Percentiles rank a stretch among this genome's conserved stretches.
Conservation (phyloP, 2,113 vertebrate species). For the Colistium nudipinnis region DNA sequence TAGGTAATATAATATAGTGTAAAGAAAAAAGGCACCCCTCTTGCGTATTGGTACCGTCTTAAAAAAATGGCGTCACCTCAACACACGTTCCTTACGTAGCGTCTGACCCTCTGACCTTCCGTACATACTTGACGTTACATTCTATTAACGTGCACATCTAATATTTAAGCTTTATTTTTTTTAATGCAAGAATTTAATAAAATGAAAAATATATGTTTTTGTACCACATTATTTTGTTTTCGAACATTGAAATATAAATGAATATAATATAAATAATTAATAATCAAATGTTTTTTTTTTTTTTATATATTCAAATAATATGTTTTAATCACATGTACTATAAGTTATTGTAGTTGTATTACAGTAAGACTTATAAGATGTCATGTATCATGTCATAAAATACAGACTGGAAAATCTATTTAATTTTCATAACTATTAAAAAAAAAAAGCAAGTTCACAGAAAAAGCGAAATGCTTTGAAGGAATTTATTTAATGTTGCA, state of each 20-base stretch:
- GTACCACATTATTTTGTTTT: too few species aligned
- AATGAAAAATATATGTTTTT: too few species aligned
- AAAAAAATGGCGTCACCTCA: neutral
- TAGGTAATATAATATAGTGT: neutral
- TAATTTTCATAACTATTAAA: neutral
- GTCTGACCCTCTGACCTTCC: neutral
- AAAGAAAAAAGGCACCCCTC: fast-evolving
- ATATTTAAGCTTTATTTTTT: too few species aligned
- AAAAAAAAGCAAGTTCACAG: neutral
- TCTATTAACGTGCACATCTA: too few species aligned
- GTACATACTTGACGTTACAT: neutral
- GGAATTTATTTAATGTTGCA: conserved; percentile 75
- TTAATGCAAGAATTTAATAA: too few species aligned
- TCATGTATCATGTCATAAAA: neutral
- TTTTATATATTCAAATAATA: neutral
- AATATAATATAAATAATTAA: too few species aligned
- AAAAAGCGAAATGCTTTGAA: conserved; percentile 49
- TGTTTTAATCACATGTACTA: neutral
- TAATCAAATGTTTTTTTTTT: too few species aligned
- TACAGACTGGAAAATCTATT: too few species aligned
- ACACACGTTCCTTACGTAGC: neutral
- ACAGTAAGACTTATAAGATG: neutral
- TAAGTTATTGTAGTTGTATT: neutral
- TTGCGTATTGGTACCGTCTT: conserved; percentile 36
- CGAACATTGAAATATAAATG: too few species aligned